Evolutionary conservation across 2,888 invertebrate genomes (phyloP), one percentile per base, ranked within the genome.

Genomic region (Patella caerulea): DNA sequence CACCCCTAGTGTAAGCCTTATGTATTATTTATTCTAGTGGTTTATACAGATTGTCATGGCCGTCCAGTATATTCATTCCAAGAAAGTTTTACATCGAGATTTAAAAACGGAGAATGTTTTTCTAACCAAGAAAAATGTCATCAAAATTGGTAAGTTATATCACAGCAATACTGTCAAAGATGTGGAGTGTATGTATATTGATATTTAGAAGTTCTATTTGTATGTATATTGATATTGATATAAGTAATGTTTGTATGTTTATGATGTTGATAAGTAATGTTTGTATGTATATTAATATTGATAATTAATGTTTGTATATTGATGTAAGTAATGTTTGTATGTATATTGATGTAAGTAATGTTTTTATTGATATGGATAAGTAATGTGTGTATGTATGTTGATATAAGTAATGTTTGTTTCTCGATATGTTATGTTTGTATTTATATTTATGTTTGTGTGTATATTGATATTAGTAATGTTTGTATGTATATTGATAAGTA

Each of bases 21-120:
- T 65, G 69, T 53, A 73, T 72, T 75, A 74, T 73, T 73, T 56
- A 14, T 87, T 87, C 29, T 86, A 90, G 90, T 90, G 90, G 90
- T 90, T 90, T 80, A 86, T 90, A 53, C 90, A 90, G 82, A 86
- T 90, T n/a, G 85, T 88, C 9, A 89, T 90, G 89, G 90, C 90
- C 4, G 90, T 90, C 17, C 88, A 90, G 81, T 89, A 88, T 77
- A 88, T 90, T 71, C 90, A 90, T 81, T 89, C 88, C 70, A 86
- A 89, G 78, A 89, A 87, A 80, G 86, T 90, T 71, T 82, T 90
- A 72, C 90, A 90, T 85, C 88, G 91, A 81, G 91, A 91, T 81
- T 78, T 91, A 79, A 91, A 91, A 80, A 84, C 90, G 71, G 89
- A 90, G 78, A 91, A 91, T 87, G 89, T 91, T 12, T 90, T 91